These are phyloP conservation scores for Cinclus mexicanus DNA, from an alignment of 2,113 vertebrate genomes.

Conservation along the genomic window DNA sequence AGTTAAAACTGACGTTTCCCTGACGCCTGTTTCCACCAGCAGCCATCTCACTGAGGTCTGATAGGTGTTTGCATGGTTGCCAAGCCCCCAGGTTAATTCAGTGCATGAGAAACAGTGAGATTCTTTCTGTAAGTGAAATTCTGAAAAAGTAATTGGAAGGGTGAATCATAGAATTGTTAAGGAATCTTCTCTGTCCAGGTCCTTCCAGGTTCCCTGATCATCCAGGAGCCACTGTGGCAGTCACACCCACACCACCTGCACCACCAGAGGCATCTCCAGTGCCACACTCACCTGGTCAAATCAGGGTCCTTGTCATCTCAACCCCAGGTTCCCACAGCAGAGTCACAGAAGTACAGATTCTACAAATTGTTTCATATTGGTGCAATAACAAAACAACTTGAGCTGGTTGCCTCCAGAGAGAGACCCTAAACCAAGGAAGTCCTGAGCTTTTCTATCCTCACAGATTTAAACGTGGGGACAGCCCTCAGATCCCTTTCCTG, in stretches of 20 bases:
- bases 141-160: conserved; percentile 36
- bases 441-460: not conserved
- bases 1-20: conserved; percentile 5
- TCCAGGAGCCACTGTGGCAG: not conserved
- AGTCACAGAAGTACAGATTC: not conserved
- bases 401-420: not conserved
- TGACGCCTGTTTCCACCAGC: not conserved
- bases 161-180: not conserved
- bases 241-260: not conserved
- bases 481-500: not conserved
- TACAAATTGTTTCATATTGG: not conserved
- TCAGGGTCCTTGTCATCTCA: not conserved
- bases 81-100: not conserved
- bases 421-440: not conserved
- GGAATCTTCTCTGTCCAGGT: not conserved
- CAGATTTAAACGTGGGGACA: fast-evolving
- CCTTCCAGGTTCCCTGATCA: not conserved
- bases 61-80: not conserved
- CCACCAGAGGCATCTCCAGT: not conserved
- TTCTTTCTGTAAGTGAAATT: not conserved
- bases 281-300: not conserved
- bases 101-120: not conserved
- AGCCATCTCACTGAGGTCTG: not conserved
- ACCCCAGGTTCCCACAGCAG: not conserved
- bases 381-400: not conserved